A percentile compares a stretch with the other conserved stretches of the same genome.
phyloP scores from a whole-genome alignment of 2,888 invertebrate genomes.

The Oscheius sp. region DNA sequence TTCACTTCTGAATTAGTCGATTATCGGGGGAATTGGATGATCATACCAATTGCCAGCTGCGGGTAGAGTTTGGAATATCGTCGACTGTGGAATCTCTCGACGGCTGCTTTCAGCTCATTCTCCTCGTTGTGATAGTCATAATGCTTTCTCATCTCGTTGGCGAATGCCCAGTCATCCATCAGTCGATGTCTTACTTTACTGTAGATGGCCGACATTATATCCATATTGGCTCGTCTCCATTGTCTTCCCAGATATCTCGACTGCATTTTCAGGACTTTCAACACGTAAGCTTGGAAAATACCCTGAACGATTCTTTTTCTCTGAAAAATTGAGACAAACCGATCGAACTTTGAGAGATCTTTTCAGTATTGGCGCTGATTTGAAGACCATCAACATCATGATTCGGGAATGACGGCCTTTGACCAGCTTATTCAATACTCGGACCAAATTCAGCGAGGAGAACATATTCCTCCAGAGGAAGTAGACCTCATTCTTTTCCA shows the following conservation, averaged over 20 bases:
- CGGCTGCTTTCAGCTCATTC: slow-evolving; percentile 89
- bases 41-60: slow-evolving; percentile 59
- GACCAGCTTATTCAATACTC: slow-evolving; percentile 96
- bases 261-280: slow-evolving; percentile 98
- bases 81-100: slow-evolving; percentile 94
- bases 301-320: slow-evolving; percentile 50
- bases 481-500: slow-evolving; percentile 56
- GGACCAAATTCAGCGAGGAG: slow-evolving; percentile 93
- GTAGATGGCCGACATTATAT: slow-evolving; percentile 98
- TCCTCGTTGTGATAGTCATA: slow-evolving; percentile 85
- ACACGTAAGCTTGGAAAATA: slow-evolving; percentile 94
- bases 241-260: slow-evolving; percentile 97
- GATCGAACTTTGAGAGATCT: slow-evolving; percentile 84
- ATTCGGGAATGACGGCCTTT: slow-evolving; percentile 98
- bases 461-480: slow-evolving; percentile 98
- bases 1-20: slow-evolving; percentile 47
- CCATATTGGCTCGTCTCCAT: slow-evolving; percentile 99
- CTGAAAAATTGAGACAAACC: slow-evolving; percentile 73
- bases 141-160: slow-evolving; percentile 82
- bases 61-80: slow-evolving; percentile 80
- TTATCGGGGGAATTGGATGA: not conserved
- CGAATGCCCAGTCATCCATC: slow-evolving; percentile 99
- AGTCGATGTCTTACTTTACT: slow-evolving; percentile 83
- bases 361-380: slow-evolving; percentile 97
- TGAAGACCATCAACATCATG: slow-evolving; percentile 95